Base-by-base conservation (phyloP, 2,888 invertebrate genomes). In the Toxonevra muliebris region DNA sequence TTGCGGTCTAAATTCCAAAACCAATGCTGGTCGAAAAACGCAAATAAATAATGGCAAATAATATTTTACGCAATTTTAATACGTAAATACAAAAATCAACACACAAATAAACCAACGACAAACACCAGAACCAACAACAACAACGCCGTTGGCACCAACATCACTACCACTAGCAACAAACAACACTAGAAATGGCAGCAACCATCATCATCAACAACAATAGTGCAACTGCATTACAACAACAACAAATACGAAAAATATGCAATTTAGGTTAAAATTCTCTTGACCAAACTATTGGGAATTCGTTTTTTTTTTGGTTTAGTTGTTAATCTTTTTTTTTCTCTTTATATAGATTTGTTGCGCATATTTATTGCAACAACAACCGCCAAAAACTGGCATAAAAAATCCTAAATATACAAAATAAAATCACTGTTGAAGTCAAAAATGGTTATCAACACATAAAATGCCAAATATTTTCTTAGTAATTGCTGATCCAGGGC, bases 401-500 rank as follows among this genome's bases (percentile, higher is more conserved):
- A n/a, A 15, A 48, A 48, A 48, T 4, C 15, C 4, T 4, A 48
- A 48, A 48, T 48, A n/a, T 48, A 48, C 15, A n/a, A 48, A n/a
- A n/a, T 48, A 15, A 7, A 48, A 48, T 48, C 13, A 48, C 2
- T 48, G 13, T 8, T 48, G 4, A 48, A 48, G 7, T 30, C 30
- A 30, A 30, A 30, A 30, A 30, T 30, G 30, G 30, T 64, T 19
- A 17, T 48, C 19, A 64, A 57, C 19, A 48, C 64, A 55, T 64
- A 64, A 57, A 64, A 57, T 55, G 48, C 55, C 64, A 64, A 64
- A 64, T 64, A 64, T 64, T 64, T 64, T 50, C 57, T 57, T 57
- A 64, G 64, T 57, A 64, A 64, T 64, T 55, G 57, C 64, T 50
- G 64, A 64, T 64, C 57, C 57, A 64, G 64, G 64, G 55, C 57